Evolutionary conservation across 2,113 vertebrate genomes (phyloP).

Genomic region (Odontophorus gujanensis): DNA sequence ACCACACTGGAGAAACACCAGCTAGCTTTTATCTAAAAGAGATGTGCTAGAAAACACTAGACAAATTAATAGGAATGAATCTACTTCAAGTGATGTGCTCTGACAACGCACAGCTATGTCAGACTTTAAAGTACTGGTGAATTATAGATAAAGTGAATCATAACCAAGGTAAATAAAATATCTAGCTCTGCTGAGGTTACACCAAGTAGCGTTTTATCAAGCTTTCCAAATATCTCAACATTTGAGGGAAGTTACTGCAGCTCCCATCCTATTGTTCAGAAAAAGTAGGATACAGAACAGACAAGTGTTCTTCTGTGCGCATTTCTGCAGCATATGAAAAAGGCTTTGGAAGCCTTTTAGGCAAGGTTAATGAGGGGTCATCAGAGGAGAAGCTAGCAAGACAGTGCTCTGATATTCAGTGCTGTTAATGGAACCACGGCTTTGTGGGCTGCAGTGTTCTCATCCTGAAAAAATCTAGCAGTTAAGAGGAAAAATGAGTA

Average conservation of each 20-base stretch:
- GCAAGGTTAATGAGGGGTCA: constrained; percentile 66
- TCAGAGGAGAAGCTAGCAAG: constrained; percentile 55
- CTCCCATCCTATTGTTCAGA: constrained; percentile 18
- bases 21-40: background rate
- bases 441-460: constrained; percentile 59
- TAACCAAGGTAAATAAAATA: background rate
- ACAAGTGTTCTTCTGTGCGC: constrained; percentile 62
- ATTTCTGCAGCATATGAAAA: constrained; percentile 48
- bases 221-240: constrained; percentile 16
- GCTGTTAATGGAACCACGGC: constrained; percentile 48
- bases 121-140: constrained; percentile 15
- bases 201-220: background rate
- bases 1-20: background rate
- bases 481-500: constrained; percentile 31
- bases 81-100: background rate
- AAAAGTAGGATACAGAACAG: constrained; percentile 45
- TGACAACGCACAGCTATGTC: background rate
- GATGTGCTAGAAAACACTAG: background rate
- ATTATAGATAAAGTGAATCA: constrained; percentile 17
- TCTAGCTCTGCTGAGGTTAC: background rate
- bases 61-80: background rate
- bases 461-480: constrained; percentile 64
- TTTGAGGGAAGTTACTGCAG: background rate
- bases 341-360: constrained; percentile 46
- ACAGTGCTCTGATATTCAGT: background rate